Evolutionary conservation across 53 echinoderm and acorn worm genomes (phyloP).

Genomic region (Echinarachnius parma): DNA sequence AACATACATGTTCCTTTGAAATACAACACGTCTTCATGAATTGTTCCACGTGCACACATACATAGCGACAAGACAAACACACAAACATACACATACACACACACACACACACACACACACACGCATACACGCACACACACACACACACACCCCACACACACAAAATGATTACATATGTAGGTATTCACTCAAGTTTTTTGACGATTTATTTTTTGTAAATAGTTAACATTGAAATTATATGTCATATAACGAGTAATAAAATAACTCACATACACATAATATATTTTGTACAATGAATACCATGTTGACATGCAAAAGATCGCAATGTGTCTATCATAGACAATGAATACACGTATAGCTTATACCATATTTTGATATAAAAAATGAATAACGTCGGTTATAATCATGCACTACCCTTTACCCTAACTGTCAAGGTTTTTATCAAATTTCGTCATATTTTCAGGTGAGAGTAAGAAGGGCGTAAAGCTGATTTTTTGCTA

Average conservation of each 20-base stretch:
- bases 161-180: too few relatives aligned
- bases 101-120: conserved; percentile 18
- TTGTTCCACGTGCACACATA: too few relatives aligned
- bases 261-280: conserved; percentile 39
- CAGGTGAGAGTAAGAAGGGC: too few relatives aligned
- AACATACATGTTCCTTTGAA: too few relatives aligned
- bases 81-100: conserved; percentile 16
- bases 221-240: conserved; percentile 18
- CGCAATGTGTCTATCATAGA: conserved; percentile 5
- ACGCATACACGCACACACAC: not conserved
- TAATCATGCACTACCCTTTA: not conserved
- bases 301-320: conserved; percentile 10
- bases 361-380: not conserved
- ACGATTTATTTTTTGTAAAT: conserved; percentile 24
- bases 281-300: conserved; percentile 37
- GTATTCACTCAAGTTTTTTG: not conserved
- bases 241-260: conserved; percentile 3
- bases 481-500: too few relatives aligned
- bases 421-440: too few relatives aligned
- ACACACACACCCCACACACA: too few relatives aligned
- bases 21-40: too few relatives aligned
- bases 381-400: not conserved
- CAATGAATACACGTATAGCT: conserved; percentile 18
- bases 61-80: not conserved
- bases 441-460: too few relatives aligned